Conservation (phyloP, 2,113 vertebrate species). For the Plecotus auritus region DNA sequence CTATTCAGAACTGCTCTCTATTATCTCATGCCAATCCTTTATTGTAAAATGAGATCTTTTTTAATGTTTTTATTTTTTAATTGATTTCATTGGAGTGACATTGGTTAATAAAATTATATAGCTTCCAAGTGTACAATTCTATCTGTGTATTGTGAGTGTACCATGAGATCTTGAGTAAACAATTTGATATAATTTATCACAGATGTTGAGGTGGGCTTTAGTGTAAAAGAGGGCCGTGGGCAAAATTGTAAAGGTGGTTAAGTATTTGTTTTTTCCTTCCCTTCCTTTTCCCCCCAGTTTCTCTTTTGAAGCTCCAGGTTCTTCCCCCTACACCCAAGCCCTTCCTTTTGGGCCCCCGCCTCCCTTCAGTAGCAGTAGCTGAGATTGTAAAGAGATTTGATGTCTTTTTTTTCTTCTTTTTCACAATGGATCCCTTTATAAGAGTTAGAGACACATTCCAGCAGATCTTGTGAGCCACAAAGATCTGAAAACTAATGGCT, state of each 20-base stretch:
- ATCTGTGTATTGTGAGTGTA: neutral
- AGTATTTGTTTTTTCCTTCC: neutral
- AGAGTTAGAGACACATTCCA: neutral
- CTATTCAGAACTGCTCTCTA: neutral
- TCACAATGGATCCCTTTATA: neutral
- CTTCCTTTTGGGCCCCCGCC: accelerated
- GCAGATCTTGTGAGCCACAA: neutral
- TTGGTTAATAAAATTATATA: neutral
- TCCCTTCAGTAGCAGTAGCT: neutral
- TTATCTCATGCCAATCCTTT: neutral
- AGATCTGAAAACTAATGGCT: neutral
- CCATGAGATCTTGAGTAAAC: slow-evolving; percentile 3
- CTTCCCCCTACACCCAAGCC: neutral
- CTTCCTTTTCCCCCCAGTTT: neutral
- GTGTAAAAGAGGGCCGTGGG: slow-evolving; percentile 8
- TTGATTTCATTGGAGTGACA: neutral
- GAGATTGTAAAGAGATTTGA: neutral
- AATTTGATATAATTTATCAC: slow-evolving; percentile 36
- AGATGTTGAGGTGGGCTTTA: slow-evolving; percentile 27
- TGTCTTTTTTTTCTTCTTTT: neutral
- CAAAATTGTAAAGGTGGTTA: neutral
- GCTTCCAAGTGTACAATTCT: neutral
- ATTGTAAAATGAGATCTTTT: neutral
- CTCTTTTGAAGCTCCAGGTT: neutral
- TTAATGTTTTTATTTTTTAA: neutral